A percentile compares a stretch with the other conserved stretches of the same genome.
Evolutionary conservation across 1,140 invertebrate species (phyloP).

Genomic region (Drosophila leontia): DNA sequence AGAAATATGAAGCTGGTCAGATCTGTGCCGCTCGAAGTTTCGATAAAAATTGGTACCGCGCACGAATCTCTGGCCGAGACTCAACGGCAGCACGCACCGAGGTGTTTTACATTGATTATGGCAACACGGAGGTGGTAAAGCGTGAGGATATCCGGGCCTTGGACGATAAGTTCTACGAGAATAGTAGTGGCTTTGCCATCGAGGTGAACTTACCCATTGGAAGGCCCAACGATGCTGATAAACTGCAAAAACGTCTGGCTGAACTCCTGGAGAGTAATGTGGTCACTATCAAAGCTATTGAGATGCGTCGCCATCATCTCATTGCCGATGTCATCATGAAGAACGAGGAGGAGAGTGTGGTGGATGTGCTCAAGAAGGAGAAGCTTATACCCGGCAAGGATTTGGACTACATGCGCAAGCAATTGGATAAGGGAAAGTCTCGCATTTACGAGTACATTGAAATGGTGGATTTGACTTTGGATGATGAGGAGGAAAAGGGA

Average conservation of each 20-base stretch:
- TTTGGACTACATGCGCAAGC: constrained; percentile 75
- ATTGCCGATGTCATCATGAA: constrained; percentile 64
- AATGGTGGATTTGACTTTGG: constrained; percentile 70
- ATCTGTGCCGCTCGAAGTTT: constrained; percentile 87
- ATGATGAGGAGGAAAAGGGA: constrained; percentile 69
- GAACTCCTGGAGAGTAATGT: constrained; percentile 62
- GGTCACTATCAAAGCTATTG: constrained; percentile 74
- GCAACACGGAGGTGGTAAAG: constrained; percentile 88
- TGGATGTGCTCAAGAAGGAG: constrained; percentile 57
- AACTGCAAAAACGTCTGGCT: constrained; percentile 41
- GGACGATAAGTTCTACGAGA: constrained; percentile 86
- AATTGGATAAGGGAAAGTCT: constrained; percentile 74
- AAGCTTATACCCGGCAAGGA: constrained; percentile 61
- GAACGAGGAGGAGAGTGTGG: constrained; percentile 55
- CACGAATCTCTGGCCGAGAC: constrained; percentile 86
- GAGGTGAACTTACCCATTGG: constrained; percentile 85
- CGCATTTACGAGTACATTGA: constrained; percentile 77
- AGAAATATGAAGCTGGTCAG: constrained; percentile 63
- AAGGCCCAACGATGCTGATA: constrained; percentile 48
- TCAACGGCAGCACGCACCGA: constrained; percentile 83
- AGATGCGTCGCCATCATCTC: constrained; percentile 75
- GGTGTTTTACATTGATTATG: constrained; percentile 91
- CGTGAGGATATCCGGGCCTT: constrained; percentile 86
- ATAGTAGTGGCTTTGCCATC: constrained; percentile 85
- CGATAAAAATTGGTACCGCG: constrained; percentile 90